Conservation (phyloP, 1,140 invertebrate species). For the Dryas iulia region DNA sequence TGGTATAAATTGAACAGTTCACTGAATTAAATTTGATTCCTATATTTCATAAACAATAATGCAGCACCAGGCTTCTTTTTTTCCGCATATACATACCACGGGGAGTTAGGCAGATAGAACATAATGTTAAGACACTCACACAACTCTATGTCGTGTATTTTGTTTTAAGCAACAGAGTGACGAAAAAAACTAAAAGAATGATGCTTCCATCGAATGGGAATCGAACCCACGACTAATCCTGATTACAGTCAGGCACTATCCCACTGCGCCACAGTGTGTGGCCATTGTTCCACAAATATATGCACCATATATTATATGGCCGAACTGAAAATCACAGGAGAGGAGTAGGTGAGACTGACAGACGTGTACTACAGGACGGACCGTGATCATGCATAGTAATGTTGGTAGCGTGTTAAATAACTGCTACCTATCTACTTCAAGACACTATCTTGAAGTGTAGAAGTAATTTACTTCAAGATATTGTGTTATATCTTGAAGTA, state of each 20-base stretch:
- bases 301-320: background rate
- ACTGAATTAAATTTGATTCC: too few species aligned
- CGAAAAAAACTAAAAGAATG: too few species aligned
- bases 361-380: background rate
- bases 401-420: background rate
- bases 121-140: too few species aligned
- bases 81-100: too few species aligned
- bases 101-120: too few species aligned
- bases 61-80: too few species aligned
- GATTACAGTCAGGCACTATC: background rate
- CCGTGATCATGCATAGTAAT: background rate
- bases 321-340: background rate
- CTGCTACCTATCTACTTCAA: background rate
- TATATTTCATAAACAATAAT: too few species aligned
- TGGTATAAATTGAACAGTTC: too few species aligned
- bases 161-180: too few species aligned
- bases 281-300: background rate
- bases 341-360: background rate
- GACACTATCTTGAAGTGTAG: background rate
- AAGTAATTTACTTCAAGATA: too few species aligned
- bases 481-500: too few species aligned
- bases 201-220: background rate
- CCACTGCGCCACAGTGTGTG: background rate
- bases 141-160: too few species aligned
- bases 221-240: background rate